These are phyloP conservation scores for Zosterops hypoxanthus DNA, from an alignment of 2,113 vertebrate species.

Conservation along the genomic window DNA sequence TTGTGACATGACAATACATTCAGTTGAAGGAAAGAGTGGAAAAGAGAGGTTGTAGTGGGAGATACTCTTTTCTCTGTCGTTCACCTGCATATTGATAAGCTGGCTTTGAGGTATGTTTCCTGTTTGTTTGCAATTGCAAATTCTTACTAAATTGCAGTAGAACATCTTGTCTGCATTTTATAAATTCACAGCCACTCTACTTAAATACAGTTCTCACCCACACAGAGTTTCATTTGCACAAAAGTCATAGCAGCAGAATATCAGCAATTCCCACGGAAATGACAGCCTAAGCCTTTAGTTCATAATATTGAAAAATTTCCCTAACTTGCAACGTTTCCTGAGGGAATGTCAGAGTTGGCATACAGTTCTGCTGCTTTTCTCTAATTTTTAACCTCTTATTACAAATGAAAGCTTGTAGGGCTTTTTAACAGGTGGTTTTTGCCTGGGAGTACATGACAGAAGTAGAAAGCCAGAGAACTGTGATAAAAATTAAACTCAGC, in stretches of 20 bases:
- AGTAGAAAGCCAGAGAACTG: slow-evolving; percentile 56
- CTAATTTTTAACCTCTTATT: slow-evolving; percentile 65
- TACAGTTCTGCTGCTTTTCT: slow-evolving; percentile 36
- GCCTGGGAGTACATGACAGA: slow-evolving; percentile 55
- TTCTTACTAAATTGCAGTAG: slow-evolving; percentile 49
- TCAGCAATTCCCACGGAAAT: slow-evolving; percentile 63
- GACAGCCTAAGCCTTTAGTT: slow-evolving; percentile 67
- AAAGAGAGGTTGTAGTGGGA: neutral
- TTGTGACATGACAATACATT: neutral
- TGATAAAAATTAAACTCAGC: slow-evolving; percentile 73
- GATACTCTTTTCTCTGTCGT: neutral
- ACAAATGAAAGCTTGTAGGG: slow-evolving; percentile 64
- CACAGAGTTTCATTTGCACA: slow-evolving; percentile 72
- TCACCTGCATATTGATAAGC: slow-evolving; percentile 10
- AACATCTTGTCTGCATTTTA: slow-evolving; percentile 68
- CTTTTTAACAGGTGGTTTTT: slow-evolving; percentile 69
- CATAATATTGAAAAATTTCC: slow-evolving; percentile 69
- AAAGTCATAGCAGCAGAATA: slow-evolving; percentile 69
- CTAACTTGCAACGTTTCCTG: slow-evolving; percentile 63
- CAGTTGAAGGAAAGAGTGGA: neutral
- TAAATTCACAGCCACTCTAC: slow-evolving; percentile 60
- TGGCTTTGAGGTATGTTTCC: slow-evolving; percentile 24
- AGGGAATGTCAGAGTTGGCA: slow-evolving; percentile 68
- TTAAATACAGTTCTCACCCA: slow-evolving; percentile 71
- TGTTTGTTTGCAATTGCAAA: slow-evolving; percentile 61